Base-by-base conservation (phyloP, 2,797 vertebrate species). In the Smutsia gigantea region DNA sequence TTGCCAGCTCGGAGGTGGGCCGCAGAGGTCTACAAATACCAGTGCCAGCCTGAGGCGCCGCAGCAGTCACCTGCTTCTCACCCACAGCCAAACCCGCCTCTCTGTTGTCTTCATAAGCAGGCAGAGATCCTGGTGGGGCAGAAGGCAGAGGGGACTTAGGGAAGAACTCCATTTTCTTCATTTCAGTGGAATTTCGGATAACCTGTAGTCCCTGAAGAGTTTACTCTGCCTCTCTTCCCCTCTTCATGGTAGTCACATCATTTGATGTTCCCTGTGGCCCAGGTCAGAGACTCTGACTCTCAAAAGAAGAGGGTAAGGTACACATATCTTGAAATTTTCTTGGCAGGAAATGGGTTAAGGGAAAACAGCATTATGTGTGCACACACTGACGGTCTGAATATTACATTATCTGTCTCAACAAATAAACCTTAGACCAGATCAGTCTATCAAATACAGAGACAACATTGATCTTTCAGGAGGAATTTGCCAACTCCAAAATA, bases 391-490 rank as follows among this genome's bases (percentile, higher is more conserved):
- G 2, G 59, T 46, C 81, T 95, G 95, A 97, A 83, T 94, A 94
- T 96, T 93, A 90, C 87, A 64, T 94, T 92, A 86, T 98, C 93
- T 94, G 2, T 96, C 94, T 97, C 87, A 92, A 95, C 94, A 97
- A 97, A 93, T 92, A 94, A 95, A 74, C 87, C 77, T 93, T 93
- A 94, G 94, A 95, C 71, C 81, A 96, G 29, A 94, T 92, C 84
- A 68, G 68, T 82, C 87, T 95, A 12, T 93, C 93, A 92, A 77
- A 91, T 64, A 97, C 97, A 97, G 98, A 97, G 95, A 94, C 89
- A 81, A 87, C 97, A 98, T 83, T 97, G 97, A 97, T 96, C 90
- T 92, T 88, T 90, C 77, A 68, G 37, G 87, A 92, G 55, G 78
- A 92, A 90, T 81, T 87, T 97, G 97, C 95, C 95, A 97, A 51